Conservation (phyloP, 2,113 vertebrate genomes). For the Holacanthus passer region DNA sequence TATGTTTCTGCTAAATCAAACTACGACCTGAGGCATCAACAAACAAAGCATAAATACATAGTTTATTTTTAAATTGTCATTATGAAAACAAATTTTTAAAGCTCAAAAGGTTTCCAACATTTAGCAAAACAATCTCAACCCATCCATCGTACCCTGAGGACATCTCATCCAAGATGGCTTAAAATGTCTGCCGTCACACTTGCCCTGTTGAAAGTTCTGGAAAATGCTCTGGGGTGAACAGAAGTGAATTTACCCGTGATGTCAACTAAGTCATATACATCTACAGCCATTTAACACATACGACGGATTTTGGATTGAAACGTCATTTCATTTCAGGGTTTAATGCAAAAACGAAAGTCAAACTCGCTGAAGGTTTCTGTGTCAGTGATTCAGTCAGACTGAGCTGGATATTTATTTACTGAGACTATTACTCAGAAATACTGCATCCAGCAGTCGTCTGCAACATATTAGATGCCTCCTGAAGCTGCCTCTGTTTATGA, state of each 20-base stretch:
- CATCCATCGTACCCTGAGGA: no score
- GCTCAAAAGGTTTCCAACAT: neutral
- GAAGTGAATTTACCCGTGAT: no score
- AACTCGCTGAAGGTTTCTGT: neutral
- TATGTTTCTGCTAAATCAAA: no score
- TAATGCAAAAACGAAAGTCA: neutral
- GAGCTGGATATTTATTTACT: conserved; percentile 24
- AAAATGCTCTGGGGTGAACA: no score
- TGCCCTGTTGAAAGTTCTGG: no score
- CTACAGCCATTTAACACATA: no score
- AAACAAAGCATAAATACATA: no score
- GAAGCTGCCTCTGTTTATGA: conserved; percentile 58
- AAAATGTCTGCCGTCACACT: no score
- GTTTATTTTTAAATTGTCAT: neutral
- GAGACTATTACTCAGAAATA: conserved; percentile 3
- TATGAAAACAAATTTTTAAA: neutral
- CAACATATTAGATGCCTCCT: conserved; percentile 31
- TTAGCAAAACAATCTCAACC: neutral
- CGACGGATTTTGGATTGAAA: neutral
- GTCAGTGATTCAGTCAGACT: conserved; percentile 1
- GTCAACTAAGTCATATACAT: no score
- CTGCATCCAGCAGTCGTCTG: conserved; percentile 39
- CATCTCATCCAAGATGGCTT: no score
- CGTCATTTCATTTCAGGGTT: neutral
- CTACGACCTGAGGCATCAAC: no score